These are phyloP conservation scores for Mirounga angustirostris DNA, from an alignment of 2,113 vertebrate species.

Conservation along the genomic window DNA sequence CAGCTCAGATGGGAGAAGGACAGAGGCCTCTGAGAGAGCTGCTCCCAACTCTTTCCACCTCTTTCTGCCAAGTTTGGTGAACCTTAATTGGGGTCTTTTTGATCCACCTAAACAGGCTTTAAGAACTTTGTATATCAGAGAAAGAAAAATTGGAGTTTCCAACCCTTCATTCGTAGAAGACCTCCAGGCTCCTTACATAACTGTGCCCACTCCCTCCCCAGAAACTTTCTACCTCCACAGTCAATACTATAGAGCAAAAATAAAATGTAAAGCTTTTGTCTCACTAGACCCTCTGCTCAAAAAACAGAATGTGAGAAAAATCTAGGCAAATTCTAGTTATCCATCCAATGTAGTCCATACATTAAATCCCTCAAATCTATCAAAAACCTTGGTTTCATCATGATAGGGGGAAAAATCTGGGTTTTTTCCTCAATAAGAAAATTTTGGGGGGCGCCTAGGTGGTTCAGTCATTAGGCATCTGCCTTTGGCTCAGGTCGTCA, in stretches of 20 bases:
- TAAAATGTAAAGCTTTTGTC: background rate
- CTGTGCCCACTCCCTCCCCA: background rate
- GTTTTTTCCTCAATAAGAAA: background rate
- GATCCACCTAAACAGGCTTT: background rate
- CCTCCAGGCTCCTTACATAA: background rate
- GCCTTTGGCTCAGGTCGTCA: no score
- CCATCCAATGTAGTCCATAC: background rate
- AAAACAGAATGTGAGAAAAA: background rate
- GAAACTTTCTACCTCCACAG: background rate
- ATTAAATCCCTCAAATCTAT: background rate
- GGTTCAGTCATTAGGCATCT: no score
- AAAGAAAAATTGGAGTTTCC: background rate
- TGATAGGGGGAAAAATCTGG: background rate
- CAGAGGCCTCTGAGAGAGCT: no score
- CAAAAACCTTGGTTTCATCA: background rate
- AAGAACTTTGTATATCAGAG: background rate
- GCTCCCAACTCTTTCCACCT: background rate
- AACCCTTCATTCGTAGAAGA: background rate
- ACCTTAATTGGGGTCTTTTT: background rate
- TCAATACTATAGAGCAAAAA: background rate
- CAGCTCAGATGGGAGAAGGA: background rate
- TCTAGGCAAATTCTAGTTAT: background rate
- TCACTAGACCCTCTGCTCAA: background rate
- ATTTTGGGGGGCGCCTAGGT: background rate
- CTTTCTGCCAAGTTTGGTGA: background rate